Evolutionary conservation across 1,140 invertebrate species (phyloP).

Genomic region (Caerostris extrusa): DNA sequence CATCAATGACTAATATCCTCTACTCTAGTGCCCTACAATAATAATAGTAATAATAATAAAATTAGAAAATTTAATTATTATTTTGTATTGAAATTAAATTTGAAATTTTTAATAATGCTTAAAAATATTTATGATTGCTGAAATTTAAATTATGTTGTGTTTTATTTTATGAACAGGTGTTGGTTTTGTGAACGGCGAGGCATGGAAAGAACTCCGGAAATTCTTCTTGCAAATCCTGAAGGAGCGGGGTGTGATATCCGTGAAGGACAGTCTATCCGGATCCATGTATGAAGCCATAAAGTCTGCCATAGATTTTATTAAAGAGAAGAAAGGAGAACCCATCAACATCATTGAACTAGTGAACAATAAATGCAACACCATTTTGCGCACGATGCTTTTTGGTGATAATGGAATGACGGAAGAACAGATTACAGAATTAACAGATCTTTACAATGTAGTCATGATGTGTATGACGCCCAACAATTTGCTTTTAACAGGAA

Average conservation of each 20-base stretch:
- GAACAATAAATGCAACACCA: constrained; percentile 7
- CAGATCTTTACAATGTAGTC: neutral
- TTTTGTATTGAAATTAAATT: too few species aligned
- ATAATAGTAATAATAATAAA: too few species aligned
- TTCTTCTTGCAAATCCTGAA: constrained; percentile 49
- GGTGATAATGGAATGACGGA: constrained; percentile 40
- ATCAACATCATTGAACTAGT: constrained; percentile 14
- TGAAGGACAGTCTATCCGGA: constrained; percentile 27
- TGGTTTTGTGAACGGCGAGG: constrained; percentile 53
- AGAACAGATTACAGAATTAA: neutral
- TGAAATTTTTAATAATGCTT: too few species aligned
- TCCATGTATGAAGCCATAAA: constrained; percentile 49
- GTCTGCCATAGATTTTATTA: neutral
- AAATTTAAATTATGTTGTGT: too few species aligned
- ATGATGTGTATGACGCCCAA: neutral
- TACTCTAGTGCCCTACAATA: too few species aligned
- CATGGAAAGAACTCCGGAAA: constrained; percentile 58
- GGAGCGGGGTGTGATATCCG: constrained; percentile 18
- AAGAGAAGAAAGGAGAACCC: neutral
- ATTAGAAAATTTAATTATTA: too few species aligned
- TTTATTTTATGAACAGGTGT: constrained; percentile 14
- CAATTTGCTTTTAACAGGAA: constrained; percentile 8
- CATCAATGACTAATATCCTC: too few species aligned
- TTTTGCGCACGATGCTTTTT: neutral
- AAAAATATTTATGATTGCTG: too few species aligned